Evolutionary conservation across 2,888 invertebrate genomes (phyloP), one percentile per base, ranked within the genome.

Genomic region (Lamproptera curius): DNA sequence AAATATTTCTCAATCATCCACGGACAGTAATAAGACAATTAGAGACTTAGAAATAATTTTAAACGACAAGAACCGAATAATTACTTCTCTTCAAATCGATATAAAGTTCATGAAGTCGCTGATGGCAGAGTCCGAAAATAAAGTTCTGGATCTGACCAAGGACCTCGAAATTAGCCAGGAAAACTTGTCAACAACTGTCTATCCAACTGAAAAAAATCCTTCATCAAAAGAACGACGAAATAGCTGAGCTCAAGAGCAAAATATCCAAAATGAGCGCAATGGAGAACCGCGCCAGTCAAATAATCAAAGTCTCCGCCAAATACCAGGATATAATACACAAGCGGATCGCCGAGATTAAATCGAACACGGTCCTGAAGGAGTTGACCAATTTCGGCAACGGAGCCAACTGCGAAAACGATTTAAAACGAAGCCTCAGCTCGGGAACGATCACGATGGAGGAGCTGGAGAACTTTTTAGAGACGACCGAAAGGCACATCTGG

Each of bases 291-390:
- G 85, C 85, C 3, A 71, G 67, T 2, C 84, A 87, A 63, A 87
- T 86, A 14, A 80, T 87, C 20, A 85, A 80, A 65, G 77, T 87
- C 0, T 87, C 87, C 0, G 76, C 86, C 1, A 86, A 83, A 56
- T 87, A 86, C 51, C 87, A 86, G 55, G 76, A 83, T 5, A 85
- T 87, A 42, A 87, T 87, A 60, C 59, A 83, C 6, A 79, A 78
- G 54, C 71, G 85, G 49, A 77, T 87, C 14, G 80, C 84, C 0
- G 87, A 87, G 62, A 81, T 86, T 16, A 86, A 86, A 53, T 73
- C 74, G 1, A 84, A 76, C 42, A 80, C 79, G 0, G 78, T 83
- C 0, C 57, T 87, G 15, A 85, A 84, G 51, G 87, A 87, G 52
- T 56, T 87, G 34, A 84, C 82, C 0, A 87, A 87, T 48, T 80